Base-by-base conservation (phyloP, 1,140 invertebrate genomes). In the Drosophila watanabei region DNA sequence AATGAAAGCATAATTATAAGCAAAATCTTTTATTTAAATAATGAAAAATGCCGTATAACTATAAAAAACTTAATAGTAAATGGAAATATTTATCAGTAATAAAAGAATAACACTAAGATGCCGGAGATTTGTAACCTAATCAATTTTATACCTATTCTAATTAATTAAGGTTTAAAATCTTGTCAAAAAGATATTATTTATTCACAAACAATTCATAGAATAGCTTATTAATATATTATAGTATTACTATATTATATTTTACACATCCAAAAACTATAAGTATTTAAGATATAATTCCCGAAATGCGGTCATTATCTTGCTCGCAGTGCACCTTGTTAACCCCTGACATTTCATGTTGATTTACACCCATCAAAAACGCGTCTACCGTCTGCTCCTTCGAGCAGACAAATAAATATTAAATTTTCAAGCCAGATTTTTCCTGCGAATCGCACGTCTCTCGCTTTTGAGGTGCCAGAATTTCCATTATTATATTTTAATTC, bases 271-370 rank as follows among this genome's bases (percentile, higher is more conserved):
- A 32, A 32, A 3, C 14, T n/a, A 0, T 11, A 11, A 32, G 51
- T 14, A 51, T 13, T 51, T 52, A 0, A 37, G 13, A 62, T 33
- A 16, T 61, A 41, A 28, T 58, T 16, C 35, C 35, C 20, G 1
- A 11, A 57, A 28, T 57, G 14, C 24, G 54, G 54, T 39, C 20
- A 18, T 10, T 10, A 1, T 10, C 11, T 32, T 69, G 5, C 43
- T 68, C 8, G 0, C 68, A 51, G 70, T 73, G 70, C 46, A 52
- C 11, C 28, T 43, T 30, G 20, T 41, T 73, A 43, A 60, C 70
- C 68, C 46, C 45, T 72, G 70, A 51, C 70, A 52, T 72, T 73
- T 72, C 6, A 5, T 52, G 54, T 60, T 71, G 68, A 60, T 37
- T 61, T 73, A 59, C 68, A 73, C 45, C 43, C 68, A 72, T 24